phyloP scores from a whole-genome alignment of 2,888 invertebrate species.

The Theodoxus fluviatilis region DNA sequence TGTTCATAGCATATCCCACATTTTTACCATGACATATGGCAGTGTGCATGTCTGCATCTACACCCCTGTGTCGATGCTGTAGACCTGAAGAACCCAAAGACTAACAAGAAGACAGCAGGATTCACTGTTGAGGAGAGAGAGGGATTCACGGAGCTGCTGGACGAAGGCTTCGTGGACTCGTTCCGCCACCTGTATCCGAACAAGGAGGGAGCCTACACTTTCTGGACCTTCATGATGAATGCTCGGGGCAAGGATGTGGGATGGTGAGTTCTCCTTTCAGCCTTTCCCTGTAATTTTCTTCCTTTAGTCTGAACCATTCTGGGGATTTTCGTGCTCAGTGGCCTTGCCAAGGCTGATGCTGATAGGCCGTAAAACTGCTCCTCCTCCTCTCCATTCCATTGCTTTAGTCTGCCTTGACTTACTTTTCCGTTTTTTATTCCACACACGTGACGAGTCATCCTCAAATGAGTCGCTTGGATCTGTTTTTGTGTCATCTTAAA shows the following conservation, averaged over 20 bases:
- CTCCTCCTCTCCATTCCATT: too few relatives aligned
- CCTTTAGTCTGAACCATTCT: background rate
- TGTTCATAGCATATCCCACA: too few relatives aligned
- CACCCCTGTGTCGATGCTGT: slow-evolving; percentile 45
- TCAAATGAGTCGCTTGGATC: too few relatives aligned
- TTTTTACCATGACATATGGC: too few relatives aligned
- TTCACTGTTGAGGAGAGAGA: slow-evolving; percentile 94
- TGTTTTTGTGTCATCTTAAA: too few relatives aligned
- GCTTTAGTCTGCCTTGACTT: too few relatives aligned
- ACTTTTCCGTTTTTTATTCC: too few relatives aligned
- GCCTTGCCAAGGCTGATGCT: too few relatives aligned
- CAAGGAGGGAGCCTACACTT: slow-evolving; percentile 83
- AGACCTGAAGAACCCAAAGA: slow-evolving; percentile 94
- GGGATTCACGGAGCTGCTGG: slow-evolving; percentile 84
- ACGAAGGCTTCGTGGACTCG: slow-evolving; percentile 85
- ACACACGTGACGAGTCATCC: too few relatives aligned
- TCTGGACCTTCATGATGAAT: slow-evolving; percentile 93
- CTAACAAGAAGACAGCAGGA: slow-evolving; percentile 87
- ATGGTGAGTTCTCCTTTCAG: slow-evolving; percentile 73
- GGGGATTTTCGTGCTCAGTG: too few relatives aligned
- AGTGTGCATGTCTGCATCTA: background rate
- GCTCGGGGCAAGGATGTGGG: slow-evolving; percentile 89
- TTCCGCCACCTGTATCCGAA: slow-evolving; percentile 88
- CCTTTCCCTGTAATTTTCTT: background rate
- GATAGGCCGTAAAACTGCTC: too few relatives aligned